Percentiles rank a stretch among this genome's conserved stretches.
Evolutionary conservation across 2,113 vertebrate genomes (phyloP).

Genomic region (Brachypteracias leptosomus): DNA sequence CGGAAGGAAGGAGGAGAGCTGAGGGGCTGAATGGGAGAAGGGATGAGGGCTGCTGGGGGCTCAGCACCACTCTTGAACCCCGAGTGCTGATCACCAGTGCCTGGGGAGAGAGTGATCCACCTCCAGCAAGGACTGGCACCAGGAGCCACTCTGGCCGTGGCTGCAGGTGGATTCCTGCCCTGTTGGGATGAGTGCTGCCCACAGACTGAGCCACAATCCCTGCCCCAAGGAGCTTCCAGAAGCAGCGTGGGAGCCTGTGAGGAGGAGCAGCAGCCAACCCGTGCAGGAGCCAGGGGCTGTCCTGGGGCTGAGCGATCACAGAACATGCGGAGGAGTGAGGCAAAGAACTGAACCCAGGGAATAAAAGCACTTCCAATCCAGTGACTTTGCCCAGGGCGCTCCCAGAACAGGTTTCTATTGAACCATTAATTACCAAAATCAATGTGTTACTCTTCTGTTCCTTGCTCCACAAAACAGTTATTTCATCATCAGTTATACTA

Average conservation of each 20-base stretch:
- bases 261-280: not conserved
- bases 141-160: not conserved
- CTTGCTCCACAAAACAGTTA: not conserved
- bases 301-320: not conserved
- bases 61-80: not conserved
- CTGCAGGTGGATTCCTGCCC: not conserved
- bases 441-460: not conserved
- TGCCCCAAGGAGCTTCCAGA: not conserved
- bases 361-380: not conserved
- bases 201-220: not conserved
- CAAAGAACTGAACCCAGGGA: not conserved
- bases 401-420: not conserved
- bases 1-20: not conserved
- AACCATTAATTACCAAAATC: not conserved
- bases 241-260: not conserved
- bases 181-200: not conserved
- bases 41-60: not conserved
- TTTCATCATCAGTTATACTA: not conserved
- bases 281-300: not conserved
- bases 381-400: not conserved
- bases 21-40: not conserved
- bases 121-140: not conserved
- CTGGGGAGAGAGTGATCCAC: not conserved
- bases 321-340: not conserved
- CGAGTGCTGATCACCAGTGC: fast-evolving